A percentile compares a stretch with the other conserved stretches of the same genome.
Conservation (phyloP, 2,113 vertebrate species). For the Pongo abelii region DNA sequence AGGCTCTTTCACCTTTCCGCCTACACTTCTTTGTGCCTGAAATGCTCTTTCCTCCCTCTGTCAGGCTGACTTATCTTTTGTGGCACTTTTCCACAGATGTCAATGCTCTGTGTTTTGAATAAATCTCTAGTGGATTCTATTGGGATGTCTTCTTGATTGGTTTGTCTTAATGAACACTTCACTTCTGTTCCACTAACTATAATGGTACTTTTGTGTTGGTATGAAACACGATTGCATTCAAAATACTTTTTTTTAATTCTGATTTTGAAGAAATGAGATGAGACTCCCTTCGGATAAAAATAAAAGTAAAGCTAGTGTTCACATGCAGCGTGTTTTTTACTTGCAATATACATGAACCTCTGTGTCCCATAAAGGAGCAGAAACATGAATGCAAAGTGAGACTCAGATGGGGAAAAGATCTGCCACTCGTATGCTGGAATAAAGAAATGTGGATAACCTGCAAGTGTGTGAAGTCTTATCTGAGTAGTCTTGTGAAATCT, state of each 20-base stretch:
- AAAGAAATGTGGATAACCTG: not conserved
- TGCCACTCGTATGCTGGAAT: not conserved
- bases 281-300: not conserved
- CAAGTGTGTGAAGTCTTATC: not conserved
- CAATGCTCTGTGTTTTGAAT: not conserved
- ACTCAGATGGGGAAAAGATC: not conserved
- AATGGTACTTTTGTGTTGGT: not conserved
- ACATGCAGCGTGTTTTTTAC: not conserved
- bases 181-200: not conserved
- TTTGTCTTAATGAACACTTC: not conserved
- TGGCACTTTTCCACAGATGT: not conserved
- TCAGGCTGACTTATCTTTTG: not conserved
- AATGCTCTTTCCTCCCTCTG: not conserved
- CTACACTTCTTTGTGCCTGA: not conserved
- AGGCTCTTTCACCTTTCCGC: not conserved
- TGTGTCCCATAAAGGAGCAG: not conserved
- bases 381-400: not conserved
- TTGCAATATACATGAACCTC: not conserved
- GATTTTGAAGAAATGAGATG: not conserved
- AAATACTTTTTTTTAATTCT: not conserved
- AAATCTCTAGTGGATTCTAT: not conserved
- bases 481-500: not conserved
- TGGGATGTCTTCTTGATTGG: not conserved
- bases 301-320: not conserved
- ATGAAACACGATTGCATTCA: not conserved